These are phyloP conservation scores for Coracopsis vasa DNA, from an alignment of 2,113 vertebrate species.

Conservation along the genomic window DNA sequence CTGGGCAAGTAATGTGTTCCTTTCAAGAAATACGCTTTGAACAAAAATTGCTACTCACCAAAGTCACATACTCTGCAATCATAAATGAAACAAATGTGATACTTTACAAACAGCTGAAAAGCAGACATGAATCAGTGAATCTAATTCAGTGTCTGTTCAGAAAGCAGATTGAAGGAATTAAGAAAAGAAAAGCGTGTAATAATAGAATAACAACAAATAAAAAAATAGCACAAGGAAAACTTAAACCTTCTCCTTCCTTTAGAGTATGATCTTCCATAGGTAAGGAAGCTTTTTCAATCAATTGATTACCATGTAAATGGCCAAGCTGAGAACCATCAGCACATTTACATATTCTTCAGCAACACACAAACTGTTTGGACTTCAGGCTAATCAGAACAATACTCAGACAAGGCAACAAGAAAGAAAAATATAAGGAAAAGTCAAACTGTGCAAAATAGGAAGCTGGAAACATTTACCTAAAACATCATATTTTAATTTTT, in stretches of 20 bases:
- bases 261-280: neutral
- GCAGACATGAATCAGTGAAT: neutral
- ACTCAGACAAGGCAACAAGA: neutral
- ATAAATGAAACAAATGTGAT: neutral
- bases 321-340: neutral
- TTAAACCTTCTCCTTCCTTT: neutral
- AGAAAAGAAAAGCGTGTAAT: neutral
- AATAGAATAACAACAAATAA: neutral
- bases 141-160: neutral
- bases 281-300: neutral
- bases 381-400: neutral
- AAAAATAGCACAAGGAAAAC: neutral
- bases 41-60: neutral
- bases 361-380: neutral
- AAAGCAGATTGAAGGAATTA: neutral
- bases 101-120: neutral
- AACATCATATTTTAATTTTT: neutral
- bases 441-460: neutral
- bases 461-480: neutral
- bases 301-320: accelerated
- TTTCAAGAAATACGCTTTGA: neutral
- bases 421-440: neutral
- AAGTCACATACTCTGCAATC: neutral
- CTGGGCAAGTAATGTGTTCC: neutral
- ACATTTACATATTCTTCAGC: neutral